Evolutionary conservation across 2,113 vertebrate genomes (phyloP).

Genomic region (Gnathonemus echidnorhynchus): DNA sequence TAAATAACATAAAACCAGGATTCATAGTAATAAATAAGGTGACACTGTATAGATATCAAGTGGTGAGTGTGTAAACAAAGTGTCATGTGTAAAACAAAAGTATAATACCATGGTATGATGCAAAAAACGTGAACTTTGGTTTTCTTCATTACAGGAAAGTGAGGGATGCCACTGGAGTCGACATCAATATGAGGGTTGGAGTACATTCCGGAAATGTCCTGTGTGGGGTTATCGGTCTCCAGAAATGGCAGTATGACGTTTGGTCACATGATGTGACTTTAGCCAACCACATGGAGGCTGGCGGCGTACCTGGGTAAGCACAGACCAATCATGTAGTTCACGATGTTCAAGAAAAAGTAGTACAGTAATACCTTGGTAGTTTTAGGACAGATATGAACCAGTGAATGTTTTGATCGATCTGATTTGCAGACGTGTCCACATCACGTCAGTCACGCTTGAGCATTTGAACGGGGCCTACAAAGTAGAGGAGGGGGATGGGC

Average conservation of each 20-base stretch:
- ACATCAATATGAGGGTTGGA: constrained; percentile 95
- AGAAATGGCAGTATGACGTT: constrained; percentile 98
- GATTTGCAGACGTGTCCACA: constrained; percentile 83
- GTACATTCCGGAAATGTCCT: constrained; percentile 96
- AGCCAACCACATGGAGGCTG: constrained; percentile 97
- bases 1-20: background rate
- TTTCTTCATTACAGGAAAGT: constrained; percentile 73
- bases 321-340: background rate
- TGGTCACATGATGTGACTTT: constrained; percentile 97
- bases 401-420: background rate
- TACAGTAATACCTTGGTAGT: background rate
- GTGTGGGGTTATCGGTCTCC: constrained; percentile 92
- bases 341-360: background rate
- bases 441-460: constrained; percentile 87
- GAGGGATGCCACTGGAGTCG: constrained; percentile 86
- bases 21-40: background rate
- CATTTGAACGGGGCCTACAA: constrained; percentile 89
- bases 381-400: background rate
- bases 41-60: background rate
- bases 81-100: background rate
- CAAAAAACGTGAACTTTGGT: background rate
- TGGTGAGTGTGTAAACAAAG: background rate
- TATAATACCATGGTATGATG: background rate
- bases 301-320: constrained; percentile 88
- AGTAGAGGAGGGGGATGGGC: constrained; percentile 88